Evolutionary conservation across 2,888 invertebrate genomes (phyloP).

Genomic region (Drosophila tripunctata): DNA sequence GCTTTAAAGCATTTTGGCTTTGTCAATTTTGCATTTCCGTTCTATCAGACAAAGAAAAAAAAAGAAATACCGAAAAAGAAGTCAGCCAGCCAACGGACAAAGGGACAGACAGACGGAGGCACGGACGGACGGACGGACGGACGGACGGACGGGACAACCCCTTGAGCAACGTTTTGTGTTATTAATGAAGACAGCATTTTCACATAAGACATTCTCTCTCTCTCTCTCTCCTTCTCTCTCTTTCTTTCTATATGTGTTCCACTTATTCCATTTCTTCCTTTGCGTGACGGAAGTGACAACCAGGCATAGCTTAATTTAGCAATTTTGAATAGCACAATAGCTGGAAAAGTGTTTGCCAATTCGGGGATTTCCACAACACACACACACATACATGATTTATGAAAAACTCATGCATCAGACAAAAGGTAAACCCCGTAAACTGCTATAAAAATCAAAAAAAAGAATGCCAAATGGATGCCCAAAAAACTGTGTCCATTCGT

Average conservation of each 20-base stretch:
- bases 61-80: background rate
- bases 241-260: background rate
- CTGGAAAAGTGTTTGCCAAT: conserved; percentile 35
- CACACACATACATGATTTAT: conserved; percentile 15
- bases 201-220: conserved; percentile 11
- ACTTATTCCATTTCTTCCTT: background rate
- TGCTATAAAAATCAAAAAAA: background rate
- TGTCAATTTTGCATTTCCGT: conserved; percentile 74
- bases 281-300: conserved; percentile 46
- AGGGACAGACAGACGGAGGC: background rate
- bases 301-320: conserved; percentile 48
- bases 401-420: conserved; percentile 21
- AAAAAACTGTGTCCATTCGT: no score
- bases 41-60: conserved; percentile 9
- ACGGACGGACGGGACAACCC: conserved; percentile 19
- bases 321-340: conserved; percentile 30
- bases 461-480: background rate
- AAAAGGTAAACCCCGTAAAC: no score
- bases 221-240: background rate
- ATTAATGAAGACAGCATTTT: conserved; percentile 49
- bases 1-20: conserved; percentile 74
- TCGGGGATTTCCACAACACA: conserved; percentile 27
- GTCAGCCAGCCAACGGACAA: background rate
- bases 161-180: conserved; percentile 44
- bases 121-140: background rate